These are phyloP conservation scores for Frankliniella intonsa DNA, from an alignment of 2,888 invertebrate genomes.

Conservation along the genomic window DNA sequence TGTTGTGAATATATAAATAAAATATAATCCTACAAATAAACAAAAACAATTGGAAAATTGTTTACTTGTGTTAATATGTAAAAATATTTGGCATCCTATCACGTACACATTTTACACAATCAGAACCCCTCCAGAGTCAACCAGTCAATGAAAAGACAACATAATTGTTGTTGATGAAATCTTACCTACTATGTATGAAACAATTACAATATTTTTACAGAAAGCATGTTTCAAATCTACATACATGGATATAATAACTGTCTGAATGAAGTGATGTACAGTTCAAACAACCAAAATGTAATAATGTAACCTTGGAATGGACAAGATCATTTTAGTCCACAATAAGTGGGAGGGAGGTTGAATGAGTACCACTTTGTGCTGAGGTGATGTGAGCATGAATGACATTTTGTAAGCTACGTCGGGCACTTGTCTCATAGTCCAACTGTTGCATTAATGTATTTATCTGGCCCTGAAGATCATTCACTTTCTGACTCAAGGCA, in stretches of 20 bases:
- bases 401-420: conserved; percentile 48
- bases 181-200: too few relatives aligned
- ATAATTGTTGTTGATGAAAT: too few relatives aligned
- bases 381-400: conserved; percentile 39
- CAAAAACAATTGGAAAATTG: background rate
- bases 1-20: background rate
- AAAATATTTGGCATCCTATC: conserved; percentile 27
- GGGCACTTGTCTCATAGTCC: conserved; percentile 61
- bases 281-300: too few relatives aligned
- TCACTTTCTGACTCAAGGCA: conserved; percentile 68
- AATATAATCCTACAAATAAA: background rate
- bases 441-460: conserved; percentile 57
- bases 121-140: too few relatives aligned
- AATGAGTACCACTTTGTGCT: background rate
- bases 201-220: too few relatives aligned
- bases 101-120: background rate
- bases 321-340: background rate
- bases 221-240: too few relatives aligned
- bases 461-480: conserved; percentile 59
- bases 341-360: background rate
- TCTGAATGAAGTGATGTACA: too few relatives aligned
- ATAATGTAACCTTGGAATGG: too few relatives aligned
- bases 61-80: background rate
- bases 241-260: too few relatives aligned
- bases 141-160: too few relatives aligned